Conservation (phyloP, 2,888 invertebrate genomes). For the Ophion costatus region DNA sequence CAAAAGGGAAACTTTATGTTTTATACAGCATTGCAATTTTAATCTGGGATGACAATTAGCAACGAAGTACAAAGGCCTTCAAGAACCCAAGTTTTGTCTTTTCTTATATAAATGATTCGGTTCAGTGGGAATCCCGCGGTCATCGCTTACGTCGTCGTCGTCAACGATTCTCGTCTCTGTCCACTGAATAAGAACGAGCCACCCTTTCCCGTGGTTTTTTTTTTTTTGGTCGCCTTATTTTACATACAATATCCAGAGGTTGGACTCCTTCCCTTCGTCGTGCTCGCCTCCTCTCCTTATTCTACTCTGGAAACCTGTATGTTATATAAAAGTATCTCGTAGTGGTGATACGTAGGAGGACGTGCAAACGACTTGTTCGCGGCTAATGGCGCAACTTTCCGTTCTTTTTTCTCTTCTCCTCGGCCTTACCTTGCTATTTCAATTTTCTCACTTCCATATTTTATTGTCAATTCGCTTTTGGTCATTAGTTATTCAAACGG, state of each 20-base stretch:
- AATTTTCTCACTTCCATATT: slow-evolving; percentile 13
- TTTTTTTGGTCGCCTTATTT: slow-evolving; percentile 18
- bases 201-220: slow-evolving; percentile 21
- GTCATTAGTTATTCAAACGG: slow-evolving; percentile 4
- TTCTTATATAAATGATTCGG: slow-evolving; percentile 15
- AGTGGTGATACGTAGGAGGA: slow-evolving; percentile 20
- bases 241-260: neutral
- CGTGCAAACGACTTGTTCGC: slow-evolving; percentile 23
- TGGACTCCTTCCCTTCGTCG: slow-evolving; percentile 19
- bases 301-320: slow-evolving; percentile 42
- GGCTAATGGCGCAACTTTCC: slow-evolving; percentile 15
- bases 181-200: slow-evolving; percentile 50
- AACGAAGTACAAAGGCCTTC: neutral
- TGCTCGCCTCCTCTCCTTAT: slow-evolving; percentile 9
- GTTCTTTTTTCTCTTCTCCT: neutral
- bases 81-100: neutral
- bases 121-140: slow-evolving; percentile 47
- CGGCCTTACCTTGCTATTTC: slow-evolving; percentile 7
- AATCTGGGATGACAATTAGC: neutral
- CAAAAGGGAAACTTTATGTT: neutral
- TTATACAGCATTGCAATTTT: neutral
- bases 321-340: slow-evolving; percentile 36
- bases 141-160: slow-evolving; percentile 22
- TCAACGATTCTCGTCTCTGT: slow-evolving; percentile 43
- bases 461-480: neutral